These are phyloP conservation scores for Drosophila sturtevanti DNA, from an alignment of 1,140 invertebrate genomes.

Conservation along the genomic window DNA sequence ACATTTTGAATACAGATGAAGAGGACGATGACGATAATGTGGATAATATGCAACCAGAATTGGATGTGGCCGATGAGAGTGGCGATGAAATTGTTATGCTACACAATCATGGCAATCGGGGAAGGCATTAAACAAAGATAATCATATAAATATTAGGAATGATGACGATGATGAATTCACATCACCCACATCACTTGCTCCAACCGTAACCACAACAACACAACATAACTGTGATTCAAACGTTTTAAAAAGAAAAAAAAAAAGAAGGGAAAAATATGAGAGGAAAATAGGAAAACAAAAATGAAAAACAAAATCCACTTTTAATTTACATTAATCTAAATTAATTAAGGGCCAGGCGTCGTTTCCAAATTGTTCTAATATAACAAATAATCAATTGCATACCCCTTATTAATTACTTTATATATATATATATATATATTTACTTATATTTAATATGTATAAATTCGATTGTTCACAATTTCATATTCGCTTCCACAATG, in stretches of 20 bases:
- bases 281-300: conserved; percentile 10
- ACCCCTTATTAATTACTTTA: not conserved
- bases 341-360: not conserved
- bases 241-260: conserved; percentile 67
- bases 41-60: conserved; percentile 43
- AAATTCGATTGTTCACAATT: not conserved
- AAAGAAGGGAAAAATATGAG: too few species aligned
- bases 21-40: conserved; percentile 70
- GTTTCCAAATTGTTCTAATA: not conserved
- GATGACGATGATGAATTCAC: not conserved
- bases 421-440: not conserved
- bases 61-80: conserved; percentile 71
- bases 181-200: not conserved
- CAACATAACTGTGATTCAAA: conserved; percentile 76
- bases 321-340: not conserved
- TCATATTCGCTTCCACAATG: too few species aligned
- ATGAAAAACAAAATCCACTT: conserved; percentile 6
- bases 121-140: conserved; percentile 44
- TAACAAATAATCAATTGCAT: not conserved
- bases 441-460: too few species aligned
- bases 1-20: conserved; percentile 63
- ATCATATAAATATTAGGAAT: too few species aligned
- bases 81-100: conserved; percentile 84
- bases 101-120: conserved; percentile 62
- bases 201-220: conserved; percentile 37